These are phyloP conservation scores for Cydia fagiglandana DNA, from an alignment of 1,140 invertebrate species.

Conservation along the genomic window DNA sequence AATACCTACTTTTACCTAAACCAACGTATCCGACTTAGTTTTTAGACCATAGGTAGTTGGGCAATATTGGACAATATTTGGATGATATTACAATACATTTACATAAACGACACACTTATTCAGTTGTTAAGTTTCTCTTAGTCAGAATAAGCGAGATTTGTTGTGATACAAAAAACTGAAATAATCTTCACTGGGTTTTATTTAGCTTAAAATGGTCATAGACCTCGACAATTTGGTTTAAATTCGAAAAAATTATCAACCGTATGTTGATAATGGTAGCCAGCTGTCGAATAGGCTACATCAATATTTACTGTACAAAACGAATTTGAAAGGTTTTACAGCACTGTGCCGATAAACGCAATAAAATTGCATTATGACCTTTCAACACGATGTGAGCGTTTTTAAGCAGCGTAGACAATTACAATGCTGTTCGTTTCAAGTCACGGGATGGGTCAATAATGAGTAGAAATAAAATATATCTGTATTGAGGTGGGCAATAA, in stretches of 20 bases:
- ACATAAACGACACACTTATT: no score
- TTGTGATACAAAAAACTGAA: no score
- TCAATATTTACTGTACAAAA: constrained; percentile 5
- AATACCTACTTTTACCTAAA: no score
- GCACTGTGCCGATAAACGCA: neutral
- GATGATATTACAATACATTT: no score
- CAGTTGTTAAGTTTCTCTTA: no score
- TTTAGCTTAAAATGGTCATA: neutral
- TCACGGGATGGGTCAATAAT: neutral
- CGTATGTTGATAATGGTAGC: neutral
- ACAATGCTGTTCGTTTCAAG: neutral
- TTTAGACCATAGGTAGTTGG: no score
- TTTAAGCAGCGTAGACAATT: neutral
- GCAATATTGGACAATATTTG: no score
- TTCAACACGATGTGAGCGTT: neutral
- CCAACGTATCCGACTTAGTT: no score
- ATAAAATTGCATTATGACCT: neutral
- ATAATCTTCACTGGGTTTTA: no score
- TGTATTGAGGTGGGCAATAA: no score
- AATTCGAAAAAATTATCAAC: neutral
- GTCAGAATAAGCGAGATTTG: no score
- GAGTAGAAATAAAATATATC: neutral
- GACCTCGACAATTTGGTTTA: neutral
- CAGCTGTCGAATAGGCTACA: neutral
- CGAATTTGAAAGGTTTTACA: constrained; percentile 1